These are phyloP conservation scores for Chymomyza procnemis DNA, from an alignment of 2,888 invertebrate species.

Conservation along the genomic window DNA sequence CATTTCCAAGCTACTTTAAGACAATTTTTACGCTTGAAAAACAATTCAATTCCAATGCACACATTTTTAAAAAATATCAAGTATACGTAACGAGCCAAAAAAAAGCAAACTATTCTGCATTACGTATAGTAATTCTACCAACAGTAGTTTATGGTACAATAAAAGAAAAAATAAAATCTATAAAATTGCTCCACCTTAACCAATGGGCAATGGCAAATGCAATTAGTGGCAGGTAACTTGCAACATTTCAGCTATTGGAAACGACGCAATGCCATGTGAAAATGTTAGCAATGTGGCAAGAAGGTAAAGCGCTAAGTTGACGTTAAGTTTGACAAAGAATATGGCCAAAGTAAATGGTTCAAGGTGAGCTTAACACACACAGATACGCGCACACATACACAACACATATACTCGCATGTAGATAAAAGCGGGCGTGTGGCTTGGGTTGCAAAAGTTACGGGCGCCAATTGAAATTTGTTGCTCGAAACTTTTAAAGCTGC, in stretches of 20 bases:
- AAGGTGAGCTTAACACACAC: constrained; percentile 8
- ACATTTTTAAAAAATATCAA: background rate
- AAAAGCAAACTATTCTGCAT: background rate
- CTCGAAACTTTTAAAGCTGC: background rate
- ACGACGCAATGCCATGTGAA: background rate
- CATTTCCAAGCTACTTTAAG: no score
- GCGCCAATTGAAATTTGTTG: constrained; percentile 6
- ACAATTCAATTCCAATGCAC: background rate
- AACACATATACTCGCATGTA: background rate
- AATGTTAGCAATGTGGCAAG: background rate
- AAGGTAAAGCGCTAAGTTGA: constrained; percentile 2
- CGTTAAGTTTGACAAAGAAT: constrained; percentile 11
- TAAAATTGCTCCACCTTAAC: background rate
- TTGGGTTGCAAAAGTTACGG: background rate
- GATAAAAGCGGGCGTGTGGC: background rate
- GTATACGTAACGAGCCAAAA: background rate
- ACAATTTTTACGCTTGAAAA: no score
- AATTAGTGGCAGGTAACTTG: constrained; percentile 1
- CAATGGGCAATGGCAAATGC: background rate
- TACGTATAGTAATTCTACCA: background rate
- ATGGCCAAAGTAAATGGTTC: constrained; percentile 7
- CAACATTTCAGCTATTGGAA: background rate
- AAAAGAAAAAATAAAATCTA: background rate
- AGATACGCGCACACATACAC: no score
- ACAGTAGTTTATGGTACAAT: constrained; percentile 4